Base-by-base conservation (phyloP, 2,113 vertebrate genomes). In the Micronycteris hirsuta region DNA sequence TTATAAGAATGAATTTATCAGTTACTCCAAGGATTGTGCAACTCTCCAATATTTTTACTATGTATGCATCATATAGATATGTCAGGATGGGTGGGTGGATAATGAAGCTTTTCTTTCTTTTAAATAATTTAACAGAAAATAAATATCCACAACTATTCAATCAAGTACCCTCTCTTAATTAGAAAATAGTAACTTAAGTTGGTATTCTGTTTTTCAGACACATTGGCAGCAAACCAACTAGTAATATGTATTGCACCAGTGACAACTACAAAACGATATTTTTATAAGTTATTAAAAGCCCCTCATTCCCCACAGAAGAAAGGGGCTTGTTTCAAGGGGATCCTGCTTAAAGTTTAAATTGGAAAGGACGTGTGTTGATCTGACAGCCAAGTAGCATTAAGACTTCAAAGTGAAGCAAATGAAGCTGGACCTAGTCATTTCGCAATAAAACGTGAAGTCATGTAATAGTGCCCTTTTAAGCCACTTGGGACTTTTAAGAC, bases 401-500 rank as follows among this genome's bases (percentile, higher is more conserved):
- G 91, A 92, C 97, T 98, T 98, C 98, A 98, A 98, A 98, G 97
- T 73, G 78, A 93, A 97, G 97, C 95, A 89, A 98, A 97, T 78
- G 96, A 96, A 97, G 97, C 93, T 49, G 97, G 97, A 98, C 98
- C 95, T 52, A 96, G 97, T 97, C 97, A 97, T 98, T 98, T 97
- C 96, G 95, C 95, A 98, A 95, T 97, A 97, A 98, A 98, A 97
- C 11, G 31, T 58, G 81, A 97, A 98, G 97, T 95, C 92, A 8
- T 92, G 95, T 97, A 97, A 98, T 82, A 95, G 96, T 95, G 97
- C 97, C 98, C 98, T 98, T 98, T 98, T 96, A 98, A 98, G 97
- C 97, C 97, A 98, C 98, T 98, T 98, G 98, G 97, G 97, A 98
- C 96, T 98, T 98, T 97, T 96, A 98, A 98, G 98, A 97, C 97